Evolutionary conservation across 2,888 invertebrate species (phyloP).

Genomic region (Heliconius erato): DNA sequence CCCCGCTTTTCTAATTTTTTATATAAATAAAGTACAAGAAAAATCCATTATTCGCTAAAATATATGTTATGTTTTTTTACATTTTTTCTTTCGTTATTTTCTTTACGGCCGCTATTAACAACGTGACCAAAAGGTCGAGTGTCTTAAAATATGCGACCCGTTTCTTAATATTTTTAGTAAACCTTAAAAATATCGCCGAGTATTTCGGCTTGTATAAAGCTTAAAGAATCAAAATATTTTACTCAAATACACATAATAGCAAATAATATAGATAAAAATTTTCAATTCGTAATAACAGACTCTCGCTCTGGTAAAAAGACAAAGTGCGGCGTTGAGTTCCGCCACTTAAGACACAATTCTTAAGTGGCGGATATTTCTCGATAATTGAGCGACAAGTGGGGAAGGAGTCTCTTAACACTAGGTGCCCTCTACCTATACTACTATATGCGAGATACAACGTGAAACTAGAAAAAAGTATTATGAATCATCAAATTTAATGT

Average conservation of each 20-base stretch:
- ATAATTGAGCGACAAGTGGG: neutral
- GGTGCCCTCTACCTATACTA: neutral
- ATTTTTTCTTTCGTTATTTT: neutral
- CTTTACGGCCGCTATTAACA: neutral
- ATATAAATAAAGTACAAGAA: too few species aligned
- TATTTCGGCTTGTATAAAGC: neutral
- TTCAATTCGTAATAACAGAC: too few species aligned
- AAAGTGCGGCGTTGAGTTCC: neutral
- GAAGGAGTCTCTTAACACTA: neutral
- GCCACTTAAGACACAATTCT: neutral
- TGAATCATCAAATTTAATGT: neutral
- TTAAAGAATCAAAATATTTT: neutral
- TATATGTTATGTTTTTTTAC: neutral
- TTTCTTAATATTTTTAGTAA: neutral
- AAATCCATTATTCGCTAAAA: neutral
- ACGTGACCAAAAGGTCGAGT: conserved; percentile 13
- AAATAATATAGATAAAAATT: too few species aligned
- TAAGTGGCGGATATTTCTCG: too few species aligned
- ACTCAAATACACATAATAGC: neutral
- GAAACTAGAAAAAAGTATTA: neutral
- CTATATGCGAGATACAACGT: neutral
- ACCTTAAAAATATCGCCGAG: neutral
- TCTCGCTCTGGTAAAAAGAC: neutral
- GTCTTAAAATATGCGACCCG: conserved; percentile 11
- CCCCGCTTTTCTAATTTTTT: too few species aligned